Percentiles rank a stretch among this genome's conserved stretches.
Evolutionary conservation across 1,140 invertebrate genomes (phyloP).

Genomic region (Pteromalus puparum): DNA sequence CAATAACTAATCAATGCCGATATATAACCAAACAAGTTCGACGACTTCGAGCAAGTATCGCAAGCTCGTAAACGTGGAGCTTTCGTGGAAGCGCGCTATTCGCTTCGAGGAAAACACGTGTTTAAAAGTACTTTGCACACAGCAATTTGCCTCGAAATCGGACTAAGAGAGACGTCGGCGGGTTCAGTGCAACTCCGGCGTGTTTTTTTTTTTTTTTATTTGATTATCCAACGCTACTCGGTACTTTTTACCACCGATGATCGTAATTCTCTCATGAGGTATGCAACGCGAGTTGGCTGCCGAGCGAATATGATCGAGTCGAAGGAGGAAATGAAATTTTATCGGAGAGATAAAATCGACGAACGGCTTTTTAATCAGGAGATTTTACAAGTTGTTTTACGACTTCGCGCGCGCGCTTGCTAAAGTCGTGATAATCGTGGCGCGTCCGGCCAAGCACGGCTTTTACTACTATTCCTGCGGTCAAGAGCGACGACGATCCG

Average conservation of each 20-base stretch:
- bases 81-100: background rate
- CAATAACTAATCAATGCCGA: background rate
- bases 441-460: background rate
- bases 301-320: no score
- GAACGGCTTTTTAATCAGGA: background rate
- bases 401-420: background rate
- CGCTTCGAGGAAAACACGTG: background rate
- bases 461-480: slow-evolving; percentile 36
- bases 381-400: background rate
- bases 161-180: background rate
- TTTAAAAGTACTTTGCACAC: slow-evolving; percentile 10
- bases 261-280: no score
- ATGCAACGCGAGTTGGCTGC: no score
- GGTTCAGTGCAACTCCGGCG: background rate
- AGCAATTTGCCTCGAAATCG: slow-evolving; percentile 15
- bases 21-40: background rate
- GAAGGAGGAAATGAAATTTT: background rate
- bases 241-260: no score
- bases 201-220: no score
- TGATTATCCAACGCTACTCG: no score
- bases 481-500: no score
- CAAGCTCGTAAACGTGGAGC: background rate
- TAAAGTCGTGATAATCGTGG: background rate
- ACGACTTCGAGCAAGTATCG: background rate
- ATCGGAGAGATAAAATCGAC: background rate